Conservation (phyloP, 1,140 invertebrate species). For the Drosophila navojoa region DNA sequence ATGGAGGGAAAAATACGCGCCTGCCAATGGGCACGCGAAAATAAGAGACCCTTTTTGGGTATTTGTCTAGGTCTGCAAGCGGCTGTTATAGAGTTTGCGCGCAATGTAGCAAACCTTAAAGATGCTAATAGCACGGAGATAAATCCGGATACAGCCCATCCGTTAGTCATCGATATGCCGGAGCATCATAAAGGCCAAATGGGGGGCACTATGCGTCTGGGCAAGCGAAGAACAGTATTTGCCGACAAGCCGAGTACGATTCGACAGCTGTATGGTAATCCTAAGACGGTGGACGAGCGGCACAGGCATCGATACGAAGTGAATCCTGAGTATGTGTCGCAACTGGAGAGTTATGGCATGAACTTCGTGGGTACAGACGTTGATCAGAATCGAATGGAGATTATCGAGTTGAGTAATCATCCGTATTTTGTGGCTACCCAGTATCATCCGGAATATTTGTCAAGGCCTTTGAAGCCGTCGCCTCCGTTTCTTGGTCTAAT, state of each 20-base stretch:
- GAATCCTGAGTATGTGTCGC: slow-evolving; percentile 93
- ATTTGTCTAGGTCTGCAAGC: slow-evolving; percentile 99
- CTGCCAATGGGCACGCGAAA: slow-evolving; percentile 95
- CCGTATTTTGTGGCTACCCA: slow-evolving; percentile 98
- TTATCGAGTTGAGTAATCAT: slow-evolving; percentile 90
- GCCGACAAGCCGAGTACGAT: slow-evolving; percentile 86
- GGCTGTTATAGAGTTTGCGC: slow-evolving; percentile 98
- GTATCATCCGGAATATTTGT: slow-evolving; percentile 99
- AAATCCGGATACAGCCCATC: slow-evolving; percentile 88
- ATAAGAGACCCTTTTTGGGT: slow-evolving; percentile 95
- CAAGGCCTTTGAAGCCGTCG: slow-evolving; percentile 95
- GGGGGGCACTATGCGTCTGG: slow-evolving; percentile 99
- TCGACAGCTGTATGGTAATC: slow-evolving; percentile 92
- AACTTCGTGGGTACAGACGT: slow-evolving; percentile 95
- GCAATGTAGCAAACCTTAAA: slow-evolving; percentile 91
- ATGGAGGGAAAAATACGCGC: slow-evolving; percentile 98
- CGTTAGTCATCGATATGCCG: slow-evolving; percentile 99
- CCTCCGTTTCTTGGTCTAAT: slow-evolving; percentile 98
- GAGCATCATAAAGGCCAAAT: slow-evolving; percentile 97
- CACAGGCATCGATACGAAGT: slow-evolving; percentile 98
- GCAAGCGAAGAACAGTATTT: slow-evolving; percentile 95
- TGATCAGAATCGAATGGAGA: slow-evolving; percentile 93
- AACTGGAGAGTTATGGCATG: slow-evolving; percentile 92
- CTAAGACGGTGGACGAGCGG: slow-evolving; percentile 94
- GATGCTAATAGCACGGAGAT: slow-evolving; percentile 96